Conservation (phyloP, 2,797 vertebrate genomes). For the Galago senegalensis region DNA sequence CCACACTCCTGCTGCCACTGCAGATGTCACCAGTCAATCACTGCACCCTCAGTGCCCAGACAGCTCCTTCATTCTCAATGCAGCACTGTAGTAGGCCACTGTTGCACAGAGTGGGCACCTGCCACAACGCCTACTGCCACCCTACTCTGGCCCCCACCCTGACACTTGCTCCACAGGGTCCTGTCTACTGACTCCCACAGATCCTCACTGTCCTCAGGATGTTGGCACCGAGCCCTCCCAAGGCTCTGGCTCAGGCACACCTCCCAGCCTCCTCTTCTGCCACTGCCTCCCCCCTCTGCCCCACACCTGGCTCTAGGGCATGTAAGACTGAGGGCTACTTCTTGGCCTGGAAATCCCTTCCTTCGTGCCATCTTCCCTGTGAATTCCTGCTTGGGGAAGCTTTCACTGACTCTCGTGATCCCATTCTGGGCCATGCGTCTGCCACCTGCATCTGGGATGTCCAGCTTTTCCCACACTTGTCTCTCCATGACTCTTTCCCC, state of each 20-base stretch:
- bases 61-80: not conserved
- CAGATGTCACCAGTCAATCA: not conserved
- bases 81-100: not conserved
- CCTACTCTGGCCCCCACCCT: not conserved
- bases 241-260: not conserved
- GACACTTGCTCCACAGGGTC: fast-evolving
- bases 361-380: too few species aligned
- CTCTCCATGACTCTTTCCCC: not conserved
- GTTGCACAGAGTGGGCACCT: not conserved
- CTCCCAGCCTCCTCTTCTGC: not conserved
- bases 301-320: not conserved
- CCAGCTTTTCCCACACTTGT: fast-evolving
- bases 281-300: not conserved
- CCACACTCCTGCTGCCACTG: too few species aligned
- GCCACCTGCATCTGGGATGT: not conserved
- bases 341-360: not conserved
- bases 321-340: not conserved
- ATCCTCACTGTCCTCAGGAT: too few species aligned
- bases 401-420: fast-evolving
- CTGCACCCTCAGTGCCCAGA: not conserved
- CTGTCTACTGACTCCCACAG: not conserved
- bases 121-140: not conserved
- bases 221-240: too few species aligned
- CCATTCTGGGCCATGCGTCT: not conserved
- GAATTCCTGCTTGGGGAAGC: not conserved